Conservation (phyloP, 2,888 invertebrate genomes). For the Pandemis cinnamomeana region DNA sequence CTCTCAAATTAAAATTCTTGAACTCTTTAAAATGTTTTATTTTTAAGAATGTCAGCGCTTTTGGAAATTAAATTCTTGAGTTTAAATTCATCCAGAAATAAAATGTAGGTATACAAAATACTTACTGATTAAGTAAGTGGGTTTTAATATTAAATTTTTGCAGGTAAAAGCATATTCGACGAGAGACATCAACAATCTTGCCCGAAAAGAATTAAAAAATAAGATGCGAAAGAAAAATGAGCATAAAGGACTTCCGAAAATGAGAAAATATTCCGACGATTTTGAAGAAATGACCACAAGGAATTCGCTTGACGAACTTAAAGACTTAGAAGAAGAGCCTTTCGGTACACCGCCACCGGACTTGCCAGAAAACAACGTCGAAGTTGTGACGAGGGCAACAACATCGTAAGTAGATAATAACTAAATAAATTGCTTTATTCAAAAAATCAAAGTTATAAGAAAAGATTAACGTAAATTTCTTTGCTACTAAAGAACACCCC, state of each 20-base stretch:
- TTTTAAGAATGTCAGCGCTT: too few relatives aligned
- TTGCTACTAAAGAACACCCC: neutral
- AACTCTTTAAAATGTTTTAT: too few relatives aligned
- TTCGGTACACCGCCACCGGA: slow-evolving; percentile 69
- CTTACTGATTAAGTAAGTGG: neutral
- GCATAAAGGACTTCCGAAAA: slow-evolving; percentile 56
- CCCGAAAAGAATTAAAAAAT: slow-evolving; percentile 63
- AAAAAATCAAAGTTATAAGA: neutral
- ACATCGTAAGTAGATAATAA: slow-evolving; percentile 56
- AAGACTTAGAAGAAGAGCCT: slow-evolving; percentile 74
- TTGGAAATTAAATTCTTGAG: too few relatives aligned
- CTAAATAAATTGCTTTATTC: neutral
- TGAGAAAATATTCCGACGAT: slow-evolving; percentile 48
- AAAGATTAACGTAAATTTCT: too few relatives aligned
- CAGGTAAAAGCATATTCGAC: slow-evolving; percentile 76
- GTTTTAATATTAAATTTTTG: neutral
- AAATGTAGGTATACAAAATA: too few relatives aligned
- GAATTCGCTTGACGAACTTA: slow-evolving; percentile 61
- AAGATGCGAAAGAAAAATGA: slow-evolving; percentile 61
- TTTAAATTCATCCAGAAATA: too few relatives aligned
- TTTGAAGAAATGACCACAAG: slow-evolving; percentile 56
- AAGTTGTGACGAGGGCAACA: slow-evolving; percentile 64
- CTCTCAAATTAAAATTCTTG: too few relatives aligned
- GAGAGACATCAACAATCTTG: slow-evolving; percentile 73
- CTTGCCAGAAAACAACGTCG: slow-evolving; percentile 65